Base-by-base conservation (phyloP, 2,113 vertebrate genomes). In the Chunga burmeisteri region DNA sequence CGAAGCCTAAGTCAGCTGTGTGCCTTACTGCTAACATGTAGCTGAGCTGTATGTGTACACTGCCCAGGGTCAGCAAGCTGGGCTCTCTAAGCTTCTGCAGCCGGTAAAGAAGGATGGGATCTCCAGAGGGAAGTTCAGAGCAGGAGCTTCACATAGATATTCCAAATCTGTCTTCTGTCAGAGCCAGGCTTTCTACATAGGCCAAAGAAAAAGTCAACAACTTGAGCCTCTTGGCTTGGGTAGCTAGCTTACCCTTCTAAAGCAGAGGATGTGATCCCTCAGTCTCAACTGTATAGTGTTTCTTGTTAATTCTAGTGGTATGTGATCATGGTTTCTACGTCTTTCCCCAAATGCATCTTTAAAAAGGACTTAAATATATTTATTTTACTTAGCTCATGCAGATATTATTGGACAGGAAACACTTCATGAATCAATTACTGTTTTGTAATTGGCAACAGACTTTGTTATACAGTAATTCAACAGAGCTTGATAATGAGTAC, bases 11-110 rank as follows among this genome's bases (percentile, higher is more conserved):
- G 25, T 19, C 36, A 25, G 13, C 40, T 58, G 32, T 18, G 52
- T 59, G 53, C 38, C 10, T 53, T 26, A 25, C 32, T 44, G 46
- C 46, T 29, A 11, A n/a, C 6, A 2, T 11, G 20, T 11, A 19
- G 29, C 58, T 13, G 47, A 40, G 50, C 65, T n/a, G 27, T 26
- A 10, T 1, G 0, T 2, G 23, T 7, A 5, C 17, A 0, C 34
- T 53, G 81, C 42, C 73, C 29, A 13, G 67, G 36, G 16, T 7
- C 52, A 38, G 46, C 34, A 29, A 16, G 50, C 53, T 34, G 22
- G 34, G 62, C 36, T 59, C 34, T 21, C 16, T 10, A 13, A 59
- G 14, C 20, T 38, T 15, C 73, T 72, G 38, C 30, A 49, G 46
- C 15, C 25, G 6, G 30, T 30, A 27, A 49, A n/a, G 61, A 36